Base-by-base conservation (phyloP, 2,797 vertebrate species). In the Tachyglossus aculeatus region DNA sequence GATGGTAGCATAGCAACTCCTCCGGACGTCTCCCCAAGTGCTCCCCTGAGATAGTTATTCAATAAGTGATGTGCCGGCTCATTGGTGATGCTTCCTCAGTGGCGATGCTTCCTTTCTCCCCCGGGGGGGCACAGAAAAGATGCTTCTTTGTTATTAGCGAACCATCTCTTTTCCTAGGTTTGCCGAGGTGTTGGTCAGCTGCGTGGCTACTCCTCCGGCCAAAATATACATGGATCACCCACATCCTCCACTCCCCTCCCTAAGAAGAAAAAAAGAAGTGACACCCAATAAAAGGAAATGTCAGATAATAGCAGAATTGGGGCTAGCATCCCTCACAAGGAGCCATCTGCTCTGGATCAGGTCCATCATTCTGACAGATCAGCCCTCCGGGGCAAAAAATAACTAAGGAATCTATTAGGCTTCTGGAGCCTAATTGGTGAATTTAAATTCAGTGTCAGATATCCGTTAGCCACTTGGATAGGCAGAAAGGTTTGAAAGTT, bases 311-410 rank as follows among this genome's bases (percentile, higher is more conserved):
- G 3, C 21, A n/a, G 29, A n/a, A 7, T 4, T 6, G 19, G 29
- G 48, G 48, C 18, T 31, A 51, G 31, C n/a, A 1, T 13, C 11
- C n/a, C 19, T 14, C 34, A 65, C 60, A 54, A 48, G 38, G 39
- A 33, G 58, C 72, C 74, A 77, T 67, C 72, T 67, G 60, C 38
- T 34, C 34, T 15, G 22, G 45, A 53, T 39, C 41, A 12, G 37
- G 7, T 38, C 41, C 45, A 41, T 19, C 52, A 21, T 34, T 56
- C 68, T 63, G 37, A 67, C 62, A 66, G 56, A 53, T 63, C 29
- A 41, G 9, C 31, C 63, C 25, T 5, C 13, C 13, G 31, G 48
- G 48, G 48, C 10, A 12, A 33, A 33, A 51, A 33, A 51, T 33
- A 51, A 51, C 48, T 33, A 51, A 51, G 27, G 29, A 3, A 51